A percentile compares a stretch with the other conserved stretches of the same genome.
Evolutionary conservation across 1,140 invertebrate species (phyloP).

Genomic region (Drosophila santomea): DNA sequence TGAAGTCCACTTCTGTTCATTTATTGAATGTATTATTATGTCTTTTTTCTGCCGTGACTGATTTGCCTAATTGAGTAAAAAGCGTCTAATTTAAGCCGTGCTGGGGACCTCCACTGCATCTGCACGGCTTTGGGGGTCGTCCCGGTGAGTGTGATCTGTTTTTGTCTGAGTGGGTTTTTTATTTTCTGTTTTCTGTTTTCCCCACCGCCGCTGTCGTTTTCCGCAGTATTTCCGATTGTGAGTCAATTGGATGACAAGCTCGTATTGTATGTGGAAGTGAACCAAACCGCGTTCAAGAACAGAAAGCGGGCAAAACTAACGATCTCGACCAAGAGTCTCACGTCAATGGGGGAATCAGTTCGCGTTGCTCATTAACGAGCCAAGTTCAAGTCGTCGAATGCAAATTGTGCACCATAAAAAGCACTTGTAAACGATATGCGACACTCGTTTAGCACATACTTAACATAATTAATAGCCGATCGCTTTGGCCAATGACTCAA

Average conservation of each 20-base stretch:
- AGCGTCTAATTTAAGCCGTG: conserved; percentile 65
- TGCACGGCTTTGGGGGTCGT: conserved; percentile 35
- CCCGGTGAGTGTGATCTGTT: conserved; percentile 30
- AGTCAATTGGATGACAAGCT: conserved; percentile 76
- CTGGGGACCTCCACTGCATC: conserved; percentile 50
- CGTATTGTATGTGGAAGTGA: conserved; percentile 5
- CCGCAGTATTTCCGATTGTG: conserved; percentile 68
- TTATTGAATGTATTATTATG: conserved; percentile 11
- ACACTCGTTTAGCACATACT: conserved; percentile 41
- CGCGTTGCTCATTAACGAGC: conserved; percentile 35
- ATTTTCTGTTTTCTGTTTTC: not conserved
- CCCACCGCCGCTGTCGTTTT: conserved; percentile 15
- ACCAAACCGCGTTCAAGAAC: conserved; percentile 23
- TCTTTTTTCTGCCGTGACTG: conserved; percentile 22
- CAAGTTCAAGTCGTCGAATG: conserved; percentile 24
- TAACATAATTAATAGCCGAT: conserved; percentile 64
- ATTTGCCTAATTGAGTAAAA: conserved; percentile 81
- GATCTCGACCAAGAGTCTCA: conserved; percentile 33
- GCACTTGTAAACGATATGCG: conserved; percentile 41
- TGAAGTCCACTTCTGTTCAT: conserved; percentile 10
- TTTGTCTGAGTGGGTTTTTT: conserved; percentile 18
- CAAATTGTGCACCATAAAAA: conserved; percentile 38
- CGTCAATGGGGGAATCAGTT: conserved; percentile 40
- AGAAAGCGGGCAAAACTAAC: conserved; percentile 11
- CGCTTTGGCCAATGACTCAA: conserved; percentile 41